Evolutionary conservation across 2,888 invertebrate genomes (phyloP), one percentile per base, ranked within the genome.

Genomic region (Himalopsyche kuldschensis): DNA sequence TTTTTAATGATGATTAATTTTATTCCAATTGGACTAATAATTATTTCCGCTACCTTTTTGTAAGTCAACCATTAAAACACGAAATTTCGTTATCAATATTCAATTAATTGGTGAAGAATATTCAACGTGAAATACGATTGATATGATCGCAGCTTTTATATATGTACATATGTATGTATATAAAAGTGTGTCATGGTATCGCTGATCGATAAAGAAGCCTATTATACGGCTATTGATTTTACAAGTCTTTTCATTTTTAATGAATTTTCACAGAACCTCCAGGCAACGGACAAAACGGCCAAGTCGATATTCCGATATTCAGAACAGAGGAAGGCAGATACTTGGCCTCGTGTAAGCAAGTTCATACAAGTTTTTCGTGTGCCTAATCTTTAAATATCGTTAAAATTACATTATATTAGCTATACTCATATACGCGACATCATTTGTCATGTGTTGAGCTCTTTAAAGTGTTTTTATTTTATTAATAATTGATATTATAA

Each of bases 241-340:
- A 55, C 27, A 75, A 27, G 80, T 32, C 55, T 78, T 81, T 84
- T 85, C 75, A 83, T 85, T 80, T 80, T 84, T 85, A 75, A 85
- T 85, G 78, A 82, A 82, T 82, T 82, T 79, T 41, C 76, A 75
- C 78, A 83, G 83, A 81, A 31, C 75, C 80, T 77, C 35, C 89
- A 86, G 88, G 87, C 88, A 88, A 89, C 88, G 88, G 88, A 85
- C 88, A 89, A 88, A 92, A 93, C 87, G 92, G 91, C 87, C 94
- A 93, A 88, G 89, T 91, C 89, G 95, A 95, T 89, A 95, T 96
- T 92, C 96, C 96, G 87, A 94, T 95, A 89, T 96, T 97, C 90
- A 95, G 94, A 89, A 95, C 96, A 78, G 97, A 97, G 88, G 97
- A 97, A 90, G 97, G 97, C 88, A 95, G 95, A 91, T 97, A 97